Conservation (phyloP, 1,140 invertebrate species). For the Aphelenchoides fujianensis region DNA sequence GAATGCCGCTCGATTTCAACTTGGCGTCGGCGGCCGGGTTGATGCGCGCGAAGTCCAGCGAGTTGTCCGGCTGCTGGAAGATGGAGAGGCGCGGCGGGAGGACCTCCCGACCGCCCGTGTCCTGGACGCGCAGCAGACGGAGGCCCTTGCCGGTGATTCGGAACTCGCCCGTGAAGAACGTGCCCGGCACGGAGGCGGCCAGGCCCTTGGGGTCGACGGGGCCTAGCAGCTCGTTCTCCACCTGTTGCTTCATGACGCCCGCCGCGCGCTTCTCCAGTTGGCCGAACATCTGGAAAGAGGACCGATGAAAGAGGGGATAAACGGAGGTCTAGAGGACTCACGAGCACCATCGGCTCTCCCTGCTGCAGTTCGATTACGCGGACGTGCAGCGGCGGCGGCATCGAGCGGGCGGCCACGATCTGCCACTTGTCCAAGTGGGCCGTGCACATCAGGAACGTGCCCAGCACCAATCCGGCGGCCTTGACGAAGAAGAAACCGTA, state of each 20-base stretch:
- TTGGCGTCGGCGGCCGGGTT: too few relatives aligned
- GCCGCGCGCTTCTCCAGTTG: background rate
- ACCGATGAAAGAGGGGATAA: background rate
- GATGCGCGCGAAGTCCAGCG: too few relatives aligned
- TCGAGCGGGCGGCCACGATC: background rate
- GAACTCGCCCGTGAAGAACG: background rate
- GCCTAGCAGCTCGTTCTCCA: background rate
- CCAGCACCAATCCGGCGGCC: background rate
- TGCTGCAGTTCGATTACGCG: background rate
- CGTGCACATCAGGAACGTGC: background rate
- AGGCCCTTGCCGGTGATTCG: background rate
- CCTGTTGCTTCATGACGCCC: background rate
- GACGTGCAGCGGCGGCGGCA: background rate
- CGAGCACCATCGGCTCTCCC: background rate
- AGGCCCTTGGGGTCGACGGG: background rate
- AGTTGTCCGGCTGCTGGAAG: background rate
- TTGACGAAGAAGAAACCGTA: background rate
- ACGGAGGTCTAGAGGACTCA: background rate
- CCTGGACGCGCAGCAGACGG: background rate
- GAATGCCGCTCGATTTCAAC: too few relatives aligned
- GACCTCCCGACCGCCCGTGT: background rate
- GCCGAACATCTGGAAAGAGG: background rate
- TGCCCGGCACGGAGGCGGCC: background rate
- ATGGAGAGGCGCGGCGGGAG: background rate
- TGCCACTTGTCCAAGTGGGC: background rate